Conservation (phyloP, 2,797 vertebrate genomes). For the Silurus lanzhouensis region DNA sequence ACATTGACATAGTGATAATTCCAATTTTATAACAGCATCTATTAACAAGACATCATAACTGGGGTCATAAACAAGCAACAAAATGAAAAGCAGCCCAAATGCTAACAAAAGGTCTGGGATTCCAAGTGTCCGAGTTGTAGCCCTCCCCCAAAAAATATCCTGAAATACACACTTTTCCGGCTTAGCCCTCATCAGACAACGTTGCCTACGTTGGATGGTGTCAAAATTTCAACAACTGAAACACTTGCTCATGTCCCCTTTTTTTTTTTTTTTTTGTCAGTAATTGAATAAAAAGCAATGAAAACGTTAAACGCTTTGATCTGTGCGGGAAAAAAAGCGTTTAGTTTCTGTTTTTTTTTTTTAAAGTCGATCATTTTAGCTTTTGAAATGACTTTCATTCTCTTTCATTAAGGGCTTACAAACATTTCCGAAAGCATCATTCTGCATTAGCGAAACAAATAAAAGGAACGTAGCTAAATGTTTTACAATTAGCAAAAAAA, state of each 20-base stretch:
- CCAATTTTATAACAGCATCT: conserved; percentile 71
- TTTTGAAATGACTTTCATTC: neutral
- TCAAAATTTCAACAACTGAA: too few relatives aligned
- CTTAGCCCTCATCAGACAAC: neutral
- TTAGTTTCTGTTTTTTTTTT: too few relatives aligned
- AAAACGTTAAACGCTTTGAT: too few relatives aligned
- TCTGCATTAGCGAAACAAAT: neutral
- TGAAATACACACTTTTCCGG: neutral
- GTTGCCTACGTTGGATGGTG: too few relatives aligned
- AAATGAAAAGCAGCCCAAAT: conserved; percentile 37
- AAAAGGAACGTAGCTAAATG: neutral
- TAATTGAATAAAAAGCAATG: too few relatives aligned
- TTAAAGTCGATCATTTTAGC: too few relatives aligned
- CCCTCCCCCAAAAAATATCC: too few relatives aligned
- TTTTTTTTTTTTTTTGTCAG: too few relatives aligned
- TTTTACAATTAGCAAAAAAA: neutral
- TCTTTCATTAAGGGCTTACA: too few relatives aligned
- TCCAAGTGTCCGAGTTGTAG: neutral
- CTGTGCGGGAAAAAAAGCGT: too few relatives aligned
- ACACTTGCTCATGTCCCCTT: too few relatives aligned
- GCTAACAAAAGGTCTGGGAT: conserved; percentile 24
- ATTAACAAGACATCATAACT: conserved; percentile 65
- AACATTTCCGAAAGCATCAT: neutral
- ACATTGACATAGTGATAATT: conserved; percentile 70
- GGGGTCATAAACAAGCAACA: conserved; percentile 63